Evolutionary conservation across 1,140 invertebrate genomes (phyloP), one percentile per base, ranked within the genome.

Genomic region (Portunus trituberculatus): DNA sequence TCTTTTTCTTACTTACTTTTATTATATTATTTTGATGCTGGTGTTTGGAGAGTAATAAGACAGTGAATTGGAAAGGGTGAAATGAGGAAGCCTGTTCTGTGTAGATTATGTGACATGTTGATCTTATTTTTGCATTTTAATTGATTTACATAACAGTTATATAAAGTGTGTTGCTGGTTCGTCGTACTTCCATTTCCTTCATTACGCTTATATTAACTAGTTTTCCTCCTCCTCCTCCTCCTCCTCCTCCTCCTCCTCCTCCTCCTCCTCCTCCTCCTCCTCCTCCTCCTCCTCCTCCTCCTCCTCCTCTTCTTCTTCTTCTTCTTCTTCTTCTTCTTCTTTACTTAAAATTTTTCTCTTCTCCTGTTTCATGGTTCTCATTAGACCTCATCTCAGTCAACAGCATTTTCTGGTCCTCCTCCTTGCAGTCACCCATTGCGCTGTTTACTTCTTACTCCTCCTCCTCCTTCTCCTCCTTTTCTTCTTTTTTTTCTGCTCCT

Each of bases 271-370:
- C 82, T 84, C 82, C 82, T 84, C 82, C 82, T 84, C 82, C 82
- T 84, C 82, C 82, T 84, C 82, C 82, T 84, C 82, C 82, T 84
- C 82, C 82, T 84, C 82, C 82, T 84, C 82, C 82, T 84, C 82
- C 82, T 84, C 82, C 29, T 84, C 82, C 59, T 84, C 82, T 20
- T 84, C 82, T 20, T 84, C 82, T 20, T 84, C 82, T 20, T 84
- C 82, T 20, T 84, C 82, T 20, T 84, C 82, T 20, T 84, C 82
- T 20, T 84, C 82, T 20, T 84, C 83, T 25, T 84, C 83, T 32
- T 84, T 59, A 59, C 52, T 59, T 59, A 59, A 59, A 2, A 59
- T 59, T 59, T 59, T 59, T 59, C 52, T 59, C 16, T 59, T 59
- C 52, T 59, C 52, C 52, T 59, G 10, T 59, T 59, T 59, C 52